These are phyloP conservation scores for Chelonus insularis DNA, from an alignment of 1,140 invertebrate genomes.

Conservation along the genomic window DNA sequence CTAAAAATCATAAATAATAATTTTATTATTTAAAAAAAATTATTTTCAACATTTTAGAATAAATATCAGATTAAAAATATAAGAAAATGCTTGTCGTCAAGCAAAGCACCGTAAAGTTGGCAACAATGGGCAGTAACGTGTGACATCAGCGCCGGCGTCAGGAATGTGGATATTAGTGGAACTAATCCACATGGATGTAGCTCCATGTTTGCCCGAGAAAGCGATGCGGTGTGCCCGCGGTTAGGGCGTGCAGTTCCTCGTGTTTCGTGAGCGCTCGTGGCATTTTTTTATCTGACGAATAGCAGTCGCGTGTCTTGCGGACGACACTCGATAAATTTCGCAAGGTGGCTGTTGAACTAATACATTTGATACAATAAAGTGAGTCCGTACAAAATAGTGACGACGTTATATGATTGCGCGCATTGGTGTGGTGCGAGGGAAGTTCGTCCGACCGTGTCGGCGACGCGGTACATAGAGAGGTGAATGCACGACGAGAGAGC, in stretches of 20 bases:
- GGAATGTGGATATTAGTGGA: constrained; percentile 32
- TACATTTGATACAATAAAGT: background rate
- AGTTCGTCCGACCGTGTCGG: constrained; percentile 39
- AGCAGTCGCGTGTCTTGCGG: background rate
- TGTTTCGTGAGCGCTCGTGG: constrained; percentile 41
- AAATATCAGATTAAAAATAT: background rate
- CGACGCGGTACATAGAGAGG: constrained; percentile 44
- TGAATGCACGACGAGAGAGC: constrained; percentile 46
- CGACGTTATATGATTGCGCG: constrained; percentile 25
- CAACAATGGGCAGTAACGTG: constrained; percentile 5
- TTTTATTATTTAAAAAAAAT: background rate
- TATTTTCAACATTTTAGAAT: background rate
- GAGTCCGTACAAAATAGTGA: constrained; percentile 2
- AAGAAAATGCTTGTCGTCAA: constrained; percentile 31
- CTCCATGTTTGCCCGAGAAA: constrained; percentile 52
- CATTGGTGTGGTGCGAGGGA: constrained; percentile 29
- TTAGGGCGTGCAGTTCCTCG: constrained; percentile 49
- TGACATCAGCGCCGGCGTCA: constrained; percentile 30
- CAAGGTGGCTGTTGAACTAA: background rate
- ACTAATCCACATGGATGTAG: constrained; percentile 46
- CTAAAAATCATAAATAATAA: background rate
- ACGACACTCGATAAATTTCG: background rate
- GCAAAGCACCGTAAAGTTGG: constrained; percentile 25
- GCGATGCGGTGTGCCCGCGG: constrained; percentile 52
- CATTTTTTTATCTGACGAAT: constrained; percentile 25